These are phyloP conservation scores for Tachypleus tridentatus DNA, from an alignment of 1,140 invertebrate genomes.

Conservation along the genomic window DNA sequence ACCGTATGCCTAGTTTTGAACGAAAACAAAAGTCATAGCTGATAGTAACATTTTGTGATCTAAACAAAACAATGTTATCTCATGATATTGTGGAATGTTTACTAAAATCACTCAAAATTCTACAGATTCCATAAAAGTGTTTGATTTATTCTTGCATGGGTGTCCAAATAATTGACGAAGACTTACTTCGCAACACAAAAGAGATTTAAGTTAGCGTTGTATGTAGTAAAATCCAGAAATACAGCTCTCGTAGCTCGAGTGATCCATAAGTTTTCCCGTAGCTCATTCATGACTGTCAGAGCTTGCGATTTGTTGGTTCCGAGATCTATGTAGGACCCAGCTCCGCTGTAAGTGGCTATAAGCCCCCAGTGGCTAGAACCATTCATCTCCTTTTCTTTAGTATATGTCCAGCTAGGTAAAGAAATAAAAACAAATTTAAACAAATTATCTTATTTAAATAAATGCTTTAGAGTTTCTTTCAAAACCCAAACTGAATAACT, in stretches of 20 bases:
- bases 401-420: conserved; percentile 32
- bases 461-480: too few species aligned
- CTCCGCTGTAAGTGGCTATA: conserved; percentile 44
- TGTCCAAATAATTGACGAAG: too few species aligned
- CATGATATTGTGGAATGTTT: too few species aligned
- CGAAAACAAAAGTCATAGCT: too few species aligned
- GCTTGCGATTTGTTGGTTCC: conserved; percentile 33
- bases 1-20: too few species aligned
- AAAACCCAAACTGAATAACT: too few species aligned
- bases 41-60: too few species aligned
- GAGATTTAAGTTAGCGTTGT: conserved; percentile 61
- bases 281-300: conserved; percentile 34
- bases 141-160: too few species aligned
- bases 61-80: too few species aligned
- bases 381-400: conserved; percentile 33
- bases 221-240: conserved; percentile 59
- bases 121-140: too few species aligned
- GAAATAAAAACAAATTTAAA: background rate
- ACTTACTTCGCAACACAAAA: conserved; percentile 48
- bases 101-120: too few species aligned
- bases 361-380: conserved; percentile 39
- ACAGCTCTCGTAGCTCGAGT: conserved; percentile 50
- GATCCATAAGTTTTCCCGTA: conserved; percentile 53
- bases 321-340: conserved; percentile 42
- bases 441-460: too few species aligned